Percentiles rank a stretch among this genome's conserved stretches.
These are phyloP conservation scores for Empidonax traillii DNA, from an alignment of 2,113 vertebrate species.

Conservation along the genomic window DNA sequence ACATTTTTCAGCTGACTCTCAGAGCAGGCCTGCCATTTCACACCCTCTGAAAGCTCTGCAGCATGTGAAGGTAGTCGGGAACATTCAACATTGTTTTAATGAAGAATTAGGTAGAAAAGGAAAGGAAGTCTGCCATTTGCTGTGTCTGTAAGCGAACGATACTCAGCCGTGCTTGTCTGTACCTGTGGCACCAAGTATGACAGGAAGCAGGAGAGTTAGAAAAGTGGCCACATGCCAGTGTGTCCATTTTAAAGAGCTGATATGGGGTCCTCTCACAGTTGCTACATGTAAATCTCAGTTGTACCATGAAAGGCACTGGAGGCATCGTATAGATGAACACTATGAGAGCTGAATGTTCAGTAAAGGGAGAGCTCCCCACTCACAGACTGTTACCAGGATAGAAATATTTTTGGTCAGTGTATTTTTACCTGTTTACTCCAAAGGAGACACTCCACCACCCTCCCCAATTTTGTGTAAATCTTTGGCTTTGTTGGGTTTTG, in stretches of 20 bases:
- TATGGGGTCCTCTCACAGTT: background rate
- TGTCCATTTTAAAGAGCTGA: background rate
- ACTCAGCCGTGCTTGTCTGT: accelerated
- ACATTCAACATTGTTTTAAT: background rate
- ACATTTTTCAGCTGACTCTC: background rate
- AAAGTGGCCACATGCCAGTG: background rate
- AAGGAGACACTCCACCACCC: background rate
- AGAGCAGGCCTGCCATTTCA: background rate
- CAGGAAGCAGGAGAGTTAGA: background rate
- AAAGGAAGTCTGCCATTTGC: background rate
- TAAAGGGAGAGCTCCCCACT: background rate
- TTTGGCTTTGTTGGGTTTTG: slow-evolving; percentile 12
- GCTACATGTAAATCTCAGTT: background rate
- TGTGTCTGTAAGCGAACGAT: accelerated
- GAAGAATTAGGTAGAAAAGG: background rate
- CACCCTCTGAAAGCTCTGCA: background rate
- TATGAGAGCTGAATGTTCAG: background rate
- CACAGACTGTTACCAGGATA: background rate
- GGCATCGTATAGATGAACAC: background rate
- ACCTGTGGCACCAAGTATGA: background rate
- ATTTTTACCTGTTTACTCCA: background rate
- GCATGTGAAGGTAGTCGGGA: background rate
- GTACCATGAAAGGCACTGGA: background rate
- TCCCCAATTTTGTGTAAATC: slow-evolving; percentile 33
- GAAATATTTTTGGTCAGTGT: background rate